A percentile compares a stretch with the other conserved stretches of the same genome.
Evolutionary conservation across 2,113 vertebrate genomes (phyloP).

Genomic region (Scatophagus argus): DNA sequence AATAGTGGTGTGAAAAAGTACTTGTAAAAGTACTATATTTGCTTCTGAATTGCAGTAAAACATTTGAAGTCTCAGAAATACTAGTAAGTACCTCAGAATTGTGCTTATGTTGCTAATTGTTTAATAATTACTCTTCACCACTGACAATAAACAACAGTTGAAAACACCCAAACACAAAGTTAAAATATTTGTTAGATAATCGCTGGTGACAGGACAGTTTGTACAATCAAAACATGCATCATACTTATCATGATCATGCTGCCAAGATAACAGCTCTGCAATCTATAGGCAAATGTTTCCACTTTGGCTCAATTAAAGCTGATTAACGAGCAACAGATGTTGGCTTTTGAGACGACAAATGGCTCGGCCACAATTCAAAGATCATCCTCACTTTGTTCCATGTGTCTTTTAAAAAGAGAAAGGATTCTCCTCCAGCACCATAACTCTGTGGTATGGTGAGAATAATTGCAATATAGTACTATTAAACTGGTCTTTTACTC

Average conservation of each 20-base stretch:
- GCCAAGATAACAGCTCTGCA: slow-evolving; percentile 48
- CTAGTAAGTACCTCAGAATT: background rate
- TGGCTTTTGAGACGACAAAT: slow-evolving; percentile 34
- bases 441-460: slow-evolving; percentile 8
- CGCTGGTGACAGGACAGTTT: slow-evolving; percentile 36
- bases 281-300: slow-evolving; percentile 60
- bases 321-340: slow-evolving; percentile 59
- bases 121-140: background rate
- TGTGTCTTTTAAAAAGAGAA: slow-evolving; percentile 27
- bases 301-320: slow-evolving; percentile 61
- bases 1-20: background rate
- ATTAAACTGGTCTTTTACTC: slow-evolving; percentile 20
- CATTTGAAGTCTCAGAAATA: background rate
- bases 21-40: background rate
- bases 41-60: background rate
- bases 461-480: slow-evolving; percentile 4
- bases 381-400: slow-evolving; percentile 19
- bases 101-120: background rate
- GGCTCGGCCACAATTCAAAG: slow-evolving; percentile 28
- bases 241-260: slow-evolving; percentile 55
- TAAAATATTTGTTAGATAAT: slow-evolving; percentile 36
- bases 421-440: slow-evolving; percentile 12
- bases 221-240: slow-evolving; percentile 60
- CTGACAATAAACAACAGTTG: background rate
- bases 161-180: background rate